Evolutionary conservation across 2,113 vertebrate genomes (phyloP), one percentile per base, ranked within the genome.

Genomic region (Lipotes vexillifer): DNA sequence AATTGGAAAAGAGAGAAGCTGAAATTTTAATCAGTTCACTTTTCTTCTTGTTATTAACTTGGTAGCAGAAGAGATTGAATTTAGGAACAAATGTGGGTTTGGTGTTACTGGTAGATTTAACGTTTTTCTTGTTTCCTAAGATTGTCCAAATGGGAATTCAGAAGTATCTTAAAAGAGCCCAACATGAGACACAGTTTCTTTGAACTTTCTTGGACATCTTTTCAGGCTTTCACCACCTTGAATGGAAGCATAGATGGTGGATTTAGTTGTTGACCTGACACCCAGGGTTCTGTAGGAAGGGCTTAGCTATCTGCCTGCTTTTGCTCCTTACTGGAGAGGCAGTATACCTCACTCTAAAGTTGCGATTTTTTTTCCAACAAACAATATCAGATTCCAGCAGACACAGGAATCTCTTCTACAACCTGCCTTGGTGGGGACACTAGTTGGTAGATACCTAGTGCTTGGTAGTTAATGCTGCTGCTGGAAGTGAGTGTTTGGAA

Each of bases 41-140:
- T 95, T 94, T 90, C 68, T 94, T 96, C 80, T 49, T 95, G 36
- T 90, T 97, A 92, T 86, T 87, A 89, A 86, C 44, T 87, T 80
- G 41, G 41, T 96, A 96, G 61, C 61, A 92, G 25, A 92, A 77
- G 89, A 61, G 83, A 92, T 94, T 80, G 78, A 71, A 84, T 90
- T 96, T 84, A 94, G 87, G 77, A 92, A 90, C 63, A 92, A 93
- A 90, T 69, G 65, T 46, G 25, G 31, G 17, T 55, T 96, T 74
- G 10, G 38, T 74, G 52, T 94, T 93, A 29, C 90, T 81, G 89
- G 38, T 88, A 25, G 44, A 93, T 77, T 55, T 84, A 38, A 90
- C 77, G 46, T 86, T 92, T 94, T 93, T 55, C 63, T 85, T 91
- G 27, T 93, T 93, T 20, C 41, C 25, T 8, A 52, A 94, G 29